These are phyloP conservation scores for Calcarius ornatus DNA, from an alignment of 2,113 vertebrate species.

Conservation along the genomic window DNA sequence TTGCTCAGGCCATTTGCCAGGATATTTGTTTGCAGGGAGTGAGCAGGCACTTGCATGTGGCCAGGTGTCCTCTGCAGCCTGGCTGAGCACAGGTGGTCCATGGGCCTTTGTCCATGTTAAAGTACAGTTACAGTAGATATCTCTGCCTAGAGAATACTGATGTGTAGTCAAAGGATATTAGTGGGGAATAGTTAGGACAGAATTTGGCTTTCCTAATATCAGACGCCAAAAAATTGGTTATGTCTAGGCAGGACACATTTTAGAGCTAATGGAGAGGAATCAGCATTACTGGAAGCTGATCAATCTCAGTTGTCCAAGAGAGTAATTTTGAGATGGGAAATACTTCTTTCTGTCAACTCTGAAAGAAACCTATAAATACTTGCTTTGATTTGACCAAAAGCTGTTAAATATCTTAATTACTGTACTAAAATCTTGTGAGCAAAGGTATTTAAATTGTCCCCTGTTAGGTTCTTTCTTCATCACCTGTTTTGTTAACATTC, in stretches of 20 bases:
- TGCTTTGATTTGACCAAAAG: not conserved
- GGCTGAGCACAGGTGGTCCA: not conserved
- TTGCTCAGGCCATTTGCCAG: not conserved
- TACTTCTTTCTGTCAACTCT: not conserved
- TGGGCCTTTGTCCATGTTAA: not conserved
- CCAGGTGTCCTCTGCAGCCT: not conserved
- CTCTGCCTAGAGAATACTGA: not conserved
- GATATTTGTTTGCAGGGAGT: not conserved
- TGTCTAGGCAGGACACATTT: not conserved
- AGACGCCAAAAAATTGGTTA: not conserved
- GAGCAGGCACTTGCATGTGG: not conserved
- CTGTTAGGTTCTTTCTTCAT: not conserved
- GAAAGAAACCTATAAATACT: not conserved
- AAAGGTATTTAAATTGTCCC: not conserved
- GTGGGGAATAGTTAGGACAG: not conserved
- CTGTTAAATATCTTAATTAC: not conserved
- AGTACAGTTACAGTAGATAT: not conserved
- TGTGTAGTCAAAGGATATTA: not conserved
- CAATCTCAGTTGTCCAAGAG: not conserved
- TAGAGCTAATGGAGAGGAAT: not conserved
- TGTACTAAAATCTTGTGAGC: not conserved
- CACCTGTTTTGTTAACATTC: not conserved
- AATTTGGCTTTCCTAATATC: not conserved
- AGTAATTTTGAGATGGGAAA: not conserved
- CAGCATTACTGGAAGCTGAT: not conserved